Base-by-base conservation (phyloP, 2,113 vertebrate genomes). In the Talpa occidentalis region DNA sequence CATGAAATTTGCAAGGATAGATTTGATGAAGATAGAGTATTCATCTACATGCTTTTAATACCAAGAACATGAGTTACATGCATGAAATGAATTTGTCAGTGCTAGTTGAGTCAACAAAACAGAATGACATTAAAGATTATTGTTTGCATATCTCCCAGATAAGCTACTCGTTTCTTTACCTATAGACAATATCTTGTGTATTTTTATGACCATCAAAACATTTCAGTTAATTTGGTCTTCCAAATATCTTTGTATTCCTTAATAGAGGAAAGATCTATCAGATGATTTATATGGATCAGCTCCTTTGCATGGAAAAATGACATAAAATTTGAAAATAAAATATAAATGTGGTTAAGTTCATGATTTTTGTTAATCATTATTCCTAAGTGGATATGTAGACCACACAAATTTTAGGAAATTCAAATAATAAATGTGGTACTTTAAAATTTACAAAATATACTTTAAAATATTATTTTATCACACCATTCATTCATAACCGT, bases 221-320 rank as follows among this genome's bases (percentile, higher is more conserved):
- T 64, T 84, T 69, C 28, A 84, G 12, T 86, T 91, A 66, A 40
- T 95, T 85, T 86, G 84, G 52, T 85, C 10, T 82, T 64, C 11
- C 15, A 76, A 82, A 93, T 88, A 35, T 79, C 1, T 91, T 93
- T 82, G 2, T 62, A 95, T 79, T 54, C 3, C 19, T 44, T 44
- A 88, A 8, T 7, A 47, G 28, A 95, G 15, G 14, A n/a, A 11
- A 22, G 3, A 8, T 5, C 3, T 37, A 88, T 90, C 26, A 52
- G 42, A 24, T 3, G 2, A 79, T 81, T 78, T 80, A 44, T 42
- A 59, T 35, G 49, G 2, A 37, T 37, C 26, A 70, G 69, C 1
- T 0, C 62, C 3, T 54, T 80, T 30, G 3, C 32, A 77, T 44
- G 4, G 2, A 1, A 30, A 81, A 88, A 82, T 77, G 30, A 44